Percentiles rank a stretch among this genome's conserved stretches.
These are phyloP conservation scores for Tretioscincus oriximinensis DNA, from an alignment of 2,113 vertebrate species.

Conservation along the genomic window DNA sequence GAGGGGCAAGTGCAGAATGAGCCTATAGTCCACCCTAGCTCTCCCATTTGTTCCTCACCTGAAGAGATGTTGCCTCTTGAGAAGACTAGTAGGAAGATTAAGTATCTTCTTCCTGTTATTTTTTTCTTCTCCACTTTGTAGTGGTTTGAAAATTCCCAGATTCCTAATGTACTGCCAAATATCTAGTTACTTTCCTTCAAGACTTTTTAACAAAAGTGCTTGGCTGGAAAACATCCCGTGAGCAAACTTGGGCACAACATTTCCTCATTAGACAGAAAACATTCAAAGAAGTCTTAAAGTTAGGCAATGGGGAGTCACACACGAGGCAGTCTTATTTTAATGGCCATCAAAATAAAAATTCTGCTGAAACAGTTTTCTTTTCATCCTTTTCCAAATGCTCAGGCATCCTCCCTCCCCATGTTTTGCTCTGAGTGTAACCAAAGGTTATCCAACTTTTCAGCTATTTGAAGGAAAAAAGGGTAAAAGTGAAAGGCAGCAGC, in stretches of 20 bases:
- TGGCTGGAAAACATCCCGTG: neutral
- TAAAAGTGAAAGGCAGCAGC: neutral
- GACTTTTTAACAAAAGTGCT: neutral
- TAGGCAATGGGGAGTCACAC: neutral
- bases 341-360: neutral
- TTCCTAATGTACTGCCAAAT: neutral
- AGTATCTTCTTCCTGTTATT: neutral
- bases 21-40: too few species aligned
- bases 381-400: neutral
- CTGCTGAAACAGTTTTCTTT: neutral
- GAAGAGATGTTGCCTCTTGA: neutral
- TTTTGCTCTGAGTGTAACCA: slow-evolving; percentile 15
- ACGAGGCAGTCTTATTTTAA: neutral
- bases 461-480: neutral
- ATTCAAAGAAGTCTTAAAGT: neutral
- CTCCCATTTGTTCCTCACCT: too few species aligned
- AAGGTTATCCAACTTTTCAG: slow-evolving; percentile 5
- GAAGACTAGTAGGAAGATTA: too few species aligned
- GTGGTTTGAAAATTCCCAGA: neutral
- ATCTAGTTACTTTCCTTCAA: neutral
- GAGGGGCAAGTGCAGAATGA: too few species aligned
- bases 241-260: neutral
- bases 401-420: neutral
- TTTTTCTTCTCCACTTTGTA: neutral
- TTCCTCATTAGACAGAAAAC: neutral